A percentile compares a stretch with the other conserved stretches of the same genome.
These are phyloP conservation scores for Sitophilus oryzae DNA, from an alignment of 1,140 invertebrate genomes.

Conservation along the genomic window DNA sequence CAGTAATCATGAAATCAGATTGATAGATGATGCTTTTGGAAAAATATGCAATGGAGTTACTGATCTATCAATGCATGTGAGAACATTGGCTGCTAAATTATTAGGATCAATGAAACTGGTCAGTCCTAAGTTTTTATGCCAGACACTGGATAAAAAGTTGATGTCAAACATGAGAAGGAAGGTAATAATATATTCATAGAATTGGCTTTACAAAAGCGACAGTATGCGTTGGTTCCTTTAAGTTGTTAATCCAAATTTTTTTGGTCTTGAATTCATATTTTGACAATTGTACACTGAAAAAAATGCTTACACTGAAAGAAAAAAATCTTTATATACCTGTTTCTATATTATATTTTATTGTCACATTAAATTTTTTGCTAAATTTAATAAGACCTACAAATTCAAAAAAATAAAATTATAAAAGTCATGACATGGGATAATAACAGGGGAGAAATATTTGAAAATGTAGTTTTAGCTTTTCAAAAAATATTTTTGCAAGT, in stretches of 20 bases:
- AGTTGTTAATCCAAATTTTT: neutral
- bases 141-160: conserved; percentile 97
- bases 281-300: no score
- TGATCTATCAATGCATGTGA: conserved; percentile 82
- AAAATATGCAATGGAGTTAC: conserved; percentile 91
- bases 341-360: no score
- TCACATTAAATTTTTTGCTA: no score
- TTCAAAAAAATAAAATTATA: no score
- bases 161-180: conserved; percentile 88
- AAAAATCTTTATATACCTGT: no score
- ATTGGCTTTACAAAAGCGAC: neutral
- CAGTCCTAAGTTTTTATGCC: conserved; percentile 83
- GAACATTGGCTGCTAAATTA: conserved; percentile 71
- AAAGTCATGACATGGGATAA: no score
- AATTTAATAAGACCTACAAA: no score
- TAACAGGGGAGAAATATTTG: no score
- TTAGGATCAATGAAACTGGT: conserved; percentile 84
- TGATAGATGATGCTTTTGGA: conserved; percentile 95
- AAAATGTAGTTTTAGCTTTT: no score
- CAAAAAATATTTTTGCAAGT: no score
- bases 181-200: conserved; percentile 28
- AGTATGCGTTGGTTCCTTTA: neutral
- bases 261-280: no score
- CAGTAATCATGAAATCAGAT: conserved; percentile 68
- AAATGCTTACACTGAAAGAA: no score